Conservation (phyloP, 2,113 vertebrate genomes). For the Antidorcas marsupialis region DNA sequence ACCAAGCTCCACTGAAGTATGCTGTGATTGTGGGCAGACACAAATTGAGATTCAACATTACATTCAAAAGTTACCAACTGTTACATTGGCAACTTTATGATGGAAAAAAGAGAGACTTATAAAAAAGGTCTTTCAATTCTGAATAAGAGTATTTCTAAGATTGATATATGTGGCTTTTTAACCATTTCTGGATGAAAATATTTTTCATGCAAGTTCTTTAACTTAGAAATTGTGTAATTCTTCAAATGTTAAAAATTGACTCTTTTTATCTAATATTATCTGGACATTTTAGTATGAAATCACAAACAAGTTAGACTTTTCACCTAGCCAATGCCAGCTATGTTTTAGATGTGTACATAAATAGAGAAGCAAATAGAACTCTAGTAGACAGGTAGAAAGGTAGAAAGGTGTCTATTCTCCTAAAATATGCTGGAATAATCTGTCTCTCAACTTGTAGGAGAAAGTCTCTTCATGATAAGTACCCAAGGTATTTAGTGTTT, state of each 20-base stretch:
- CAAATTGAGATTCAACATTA: neutral
- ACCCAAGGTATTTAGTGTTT: neutral
- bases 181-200: neutral
- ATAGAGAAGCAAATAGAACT: neutral
- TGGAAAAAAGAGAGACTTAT: neutral
- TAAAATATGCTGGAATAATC: neutral
- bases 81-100: constrained; percentile 24
- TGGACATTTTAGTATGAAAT: neutral
- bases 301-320: neutral
- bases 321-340: neutral
- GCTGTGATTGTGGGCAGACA: neutral
- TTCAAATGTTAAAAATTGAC: neutral
- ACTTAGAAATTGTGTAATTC: neutral
- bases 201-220: neutral
- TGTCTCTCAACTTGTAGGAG: neutral
- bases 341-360: neutral
- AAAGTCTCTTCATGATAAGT: neutral
- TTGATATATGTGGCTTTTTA: neutral
- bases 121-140: neutral
- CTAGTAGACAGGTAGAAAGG: neutral
- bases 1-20: neutral
- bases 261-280: neutral
- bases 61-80: constrained; percentile 24
- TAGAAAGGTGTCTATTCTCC: neutral
- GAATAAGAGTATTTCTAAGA: neutral